Conservation (phyloP, 23 tunicate genomes). For the Oikopleura dioica region DNA sequence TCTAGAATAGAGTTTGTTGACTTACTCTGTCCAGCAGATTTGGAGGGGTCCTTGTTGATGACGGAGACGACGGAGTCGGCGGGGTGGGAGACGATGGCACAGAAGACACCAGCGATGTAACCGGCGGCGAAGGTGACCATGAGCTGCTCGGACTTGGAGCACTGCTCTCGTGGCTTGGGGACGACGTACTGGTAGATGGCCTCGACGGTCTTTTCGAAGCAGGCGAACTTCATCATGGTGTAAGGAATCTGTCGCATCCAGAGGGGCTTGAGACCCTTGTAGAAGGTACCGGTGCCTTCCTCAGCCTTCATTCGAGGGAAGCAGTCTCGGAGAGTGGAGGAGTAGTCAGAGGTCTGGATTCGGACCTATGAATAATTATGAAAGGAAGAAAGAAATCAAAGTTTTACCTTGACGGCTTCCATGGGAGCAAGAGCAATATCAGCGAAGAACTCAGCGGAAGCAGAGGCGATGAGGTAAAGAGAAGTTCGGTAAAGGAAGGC, state of each 20-base stretch:
- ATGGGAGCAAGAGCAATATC: conserved; percentile 90
- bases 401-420: conserved; percentile 98
- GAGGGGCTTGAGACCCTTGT: conserved; percentile 75
- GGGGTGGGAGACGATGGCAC: conserved; percentile 98
- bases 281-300: conserved; percentile 67
- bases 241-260: conserved; percentile 95
- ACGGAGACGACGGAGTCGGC: conserved; percentile 95
- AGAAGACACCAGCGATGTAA: conserved; percentile 99
- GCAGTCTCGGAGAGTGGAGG: conserved; percentile 83
- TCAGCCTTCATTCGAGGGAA: conserved; percentile 87
- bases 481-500: conserved; percentile 67
- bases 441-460: conserved; percentile 96
- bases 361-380: conserved; percentile 18
- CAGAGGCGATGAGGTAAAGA: conserved; percentile 77
- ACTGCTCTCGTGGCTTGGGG: conserved; percentile 79
- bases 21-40: conserved; percentile 21
- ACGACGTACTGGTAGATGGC: conserved; percentile 71
- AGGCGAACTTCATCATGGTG: conserved; percentile 99
- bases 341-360: conserved; percentile 78
- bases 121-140: conserved; percentile 92
- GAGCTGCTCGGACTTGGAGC: conserved; percentile 60
- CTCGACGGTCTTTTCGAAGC: conserved; percentile 94
- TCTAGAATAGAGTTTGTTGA: too few relatives aligned
- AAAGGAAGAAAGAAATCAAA: too few relatives aligned
- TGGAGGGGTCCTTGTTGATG: conserved; percentile 67